Conservation (phyloP, 1,140 invertebrate species). For the Heliconius congener region DNA sequence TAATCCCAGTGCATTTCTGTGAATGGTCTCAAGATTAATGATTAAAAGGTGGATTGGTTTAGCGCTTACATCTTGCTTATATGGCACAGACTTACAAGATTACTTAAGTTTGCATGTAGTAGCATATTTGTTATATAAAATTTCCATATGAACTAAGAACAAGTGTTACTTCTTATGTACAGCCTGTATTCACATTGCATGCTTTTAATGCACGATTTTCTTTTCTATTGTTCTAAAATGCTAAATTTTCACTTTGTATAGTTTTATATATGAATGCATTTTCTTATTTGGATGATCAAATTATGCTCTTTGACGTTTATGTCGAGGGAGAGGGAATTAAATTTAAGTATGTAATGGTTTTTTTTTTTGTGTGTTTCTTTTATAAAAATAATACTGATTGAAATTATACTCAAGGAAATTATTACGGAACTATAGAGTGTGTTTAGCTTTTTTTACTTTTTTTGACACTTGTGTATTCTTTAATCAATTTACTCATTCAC, state of each 20-base stretch:
- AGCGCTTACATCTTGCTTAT: conserved; percentile 28
- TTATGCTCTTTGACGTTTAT: too few species aligned
- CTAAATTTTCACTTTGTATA: background rate
- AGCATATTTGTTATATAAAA: background rate
- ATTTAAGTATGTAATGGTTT: too few species aligned
- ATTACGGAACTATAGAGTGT: too few species aligned
- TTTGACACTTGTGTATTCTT: too few species aligned
- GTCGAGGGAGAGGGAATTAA: too few species aligned
- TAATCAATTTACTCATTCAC: too few species aligned
- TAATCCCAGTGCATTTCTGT: conserved; percentile 98
- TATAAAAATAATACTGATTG: too few species aligned
- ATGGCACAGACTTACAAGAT: background rate
- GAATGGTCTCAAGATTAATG: conserved; percentile 79
- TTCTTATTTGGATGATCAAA: background rate
- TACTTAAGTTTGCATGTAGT: background rate
- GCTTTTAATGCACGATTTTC: background rate
- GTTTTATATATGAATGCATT: background rate
- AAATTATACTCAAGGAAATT: too few species aligned
- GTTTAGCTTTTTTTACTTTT: too few species aligned
- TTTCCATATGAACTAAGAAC: background rate
- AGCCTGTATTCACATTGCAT: background rate
- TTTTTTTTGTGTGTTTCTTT: too few species aligned
- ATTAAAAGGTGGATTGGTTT: conserved; percentile 70
- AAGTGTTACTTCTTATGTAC: background rate
- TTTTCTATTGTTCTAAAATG: background rate